Conservation (phyloP, 2,113 vertebrate species). For the Lethenteron reissneri region DNA sequence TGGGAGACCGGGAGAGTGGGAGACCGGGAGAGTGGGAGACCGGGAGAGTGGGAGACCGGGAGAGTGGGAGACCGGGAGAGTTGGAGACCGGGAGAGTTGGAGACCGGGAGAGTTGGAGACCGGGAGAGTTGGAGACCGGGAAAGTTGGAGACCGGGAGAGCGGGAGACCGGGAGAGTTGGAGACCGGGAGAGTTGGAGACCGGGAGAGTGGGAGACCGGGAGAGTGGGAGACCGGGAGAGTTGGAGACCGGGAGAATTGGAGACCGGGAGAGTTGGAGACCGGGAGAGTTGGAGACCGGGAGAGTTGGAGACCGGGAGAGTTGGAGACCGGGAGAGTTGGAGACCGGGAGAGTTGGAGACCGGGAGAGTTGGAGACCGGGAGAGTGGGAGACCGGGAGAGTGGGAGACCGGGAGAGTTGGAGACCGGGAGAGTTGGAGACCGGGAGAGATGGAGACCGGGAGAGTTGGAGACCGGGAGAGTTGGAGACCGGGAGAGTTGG, state of each 20-base stretch:
- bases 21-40: not conserved
- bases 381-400: conserved; percentile 15
- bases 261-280: not conserved
- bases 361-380: conserved; percentile 6
- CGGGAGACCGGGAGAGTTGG: not conserved
- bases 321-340: not conserved
- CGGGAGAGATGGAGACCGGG: no score
- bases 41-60: not conserved
- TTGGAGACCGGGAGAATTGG: not conserved
- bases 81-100: not conserved
- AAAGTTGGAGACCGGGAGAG: not conserved
- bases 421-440: not conserved
- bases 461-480: no score
- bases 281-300: not conserved
- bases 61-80: not conserved
- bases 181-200: not conserved
- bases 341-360: not conserved
- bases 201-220: not conserved
- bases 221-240: not conserved
- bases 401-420: conserved; percentile 11
- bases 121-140: not conserved
- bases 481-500: not conserved
- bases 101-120: not conserved
- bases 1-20: not conserved
- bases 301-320: not conserved